Evolutionary conservation across 1,140 invertebrate genomes (phyloP), one percentile per base, ranked within the genome.

Genomic region (Arctopsyche grandis): DNA sequence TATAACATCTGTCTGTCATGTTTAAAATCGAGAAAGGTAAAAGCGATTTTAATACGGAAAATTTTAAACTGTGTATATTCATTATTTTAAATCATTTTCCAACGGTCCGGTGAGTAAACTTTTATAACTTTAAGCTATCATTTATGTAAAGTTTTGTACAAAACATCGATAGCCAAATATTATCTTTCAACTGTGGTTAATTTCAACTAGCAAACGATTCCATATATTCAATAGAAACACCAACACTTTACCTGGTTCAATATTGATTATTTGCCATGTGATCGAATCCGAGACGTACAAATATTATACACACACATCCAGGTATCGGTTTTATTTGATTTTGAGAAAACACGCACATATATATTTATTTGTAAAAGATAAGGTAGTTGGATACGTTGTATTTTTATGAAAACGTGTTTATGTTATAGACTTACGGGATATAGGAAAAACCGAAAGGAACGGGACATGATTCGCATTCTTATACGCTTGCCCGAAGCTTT

Each of bases 331-430:
- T 38, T 66, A 66, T 66, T 66, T 66, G 63, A 66, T 66, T 66
- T 22, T 29, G 9, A 14, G 63, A 21, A 66, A 66, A 66, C 29
- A 38, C 7, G 7, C 29, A 38, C 29, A 52, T 12, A 46, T 63
- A 66, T 66, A 66, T 66, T 66, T 66, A 66, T 66, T 66, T 22
- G 24, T 5, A 24, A 66, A 26, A 26, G 63, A 66, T 22, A 22
- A 66, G 63, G 21, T 66, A 66, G 63, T 66, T 66, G 22, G 63
- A 66, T 66, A 19, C 63, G 63, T 66, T 66, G 63, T 66, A 66
- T 66, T 66, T 66, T 66, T 66, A 66, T 66, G 63, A 66, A 66
- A 66, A 66, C 63, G 63, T 66, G 63, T 66, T 66, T 66, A 66
- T 66, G 63, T 22, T 66, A 66, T 66, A 66, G 63, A 26, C 63